Percentiles rank a stretch among this genome's conserved stretches.
These are phyloP conservation scores for Taxidea taxus DNA, from an alignment of 2,113 vertebrate species.

Conservation along the genomic window DNA sequence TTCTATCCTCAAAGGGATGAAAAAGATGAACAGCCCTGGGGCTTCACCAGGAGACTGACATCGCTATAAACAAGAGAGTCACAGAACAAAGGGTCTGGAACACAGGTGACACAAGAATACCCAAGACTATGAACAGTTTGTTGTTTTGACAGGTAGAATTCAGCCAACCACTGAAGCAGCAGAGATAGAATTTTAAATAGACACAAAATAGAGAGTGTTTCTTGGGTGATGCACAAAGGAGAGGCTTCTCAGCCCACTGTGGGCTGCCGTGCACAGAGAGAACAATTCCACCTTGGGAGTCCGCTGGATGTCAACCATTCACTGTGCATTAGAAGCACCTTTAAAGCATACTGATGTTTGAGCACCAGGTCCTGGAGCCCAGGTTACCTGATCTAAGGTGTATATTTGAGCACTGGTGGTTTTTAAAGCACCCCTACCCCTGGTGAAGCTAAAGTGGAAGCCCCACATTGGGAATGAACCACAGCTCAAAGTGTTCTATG, in stretches of 20 bases:
- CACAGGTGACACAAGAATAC: not conserved
- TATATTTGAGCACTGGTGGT: not conserved
- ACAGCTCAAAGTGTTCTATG: not conserved
- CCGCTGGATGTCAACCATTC: too few relatives aligned
- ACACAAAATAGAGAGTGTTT: not conserved
- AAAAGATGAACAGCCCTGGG: not conserved
- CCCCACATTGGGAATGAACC: not conserved
- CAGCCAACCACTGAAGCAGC: not conserved
- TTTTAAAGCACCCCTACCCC: not conserved
- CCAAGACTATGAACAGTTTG: not conserved
- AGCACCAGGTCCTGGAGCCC: not conserved
- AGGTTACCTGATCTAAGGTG: not conserved
- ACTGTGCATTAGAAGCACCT: not conserved
- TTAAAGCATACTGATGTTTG: not conserved
- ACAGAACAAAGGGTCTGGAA: not conserved
- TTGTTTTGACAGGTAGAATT: conserved; percentile 15
- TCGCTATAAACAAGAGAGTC: not conserved
- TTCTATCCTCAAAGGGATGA: not conserved
- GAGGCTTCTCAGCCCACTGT: not conserved
- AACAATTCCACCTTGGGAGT: not conserved
- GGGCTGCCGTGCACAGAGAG: not conserved
- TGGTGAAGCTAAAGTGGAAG: not conserved
- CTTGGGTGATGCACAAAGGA: not conserved
- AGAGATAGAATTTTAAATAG: not conserved
- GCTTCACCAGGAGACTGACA: not conserved